Evolutionary conservation across 2,113 vertebrate genomes (phyloP), one percentile per base, ranked within the genome.

Genomic region (Solea solea): DNA sequence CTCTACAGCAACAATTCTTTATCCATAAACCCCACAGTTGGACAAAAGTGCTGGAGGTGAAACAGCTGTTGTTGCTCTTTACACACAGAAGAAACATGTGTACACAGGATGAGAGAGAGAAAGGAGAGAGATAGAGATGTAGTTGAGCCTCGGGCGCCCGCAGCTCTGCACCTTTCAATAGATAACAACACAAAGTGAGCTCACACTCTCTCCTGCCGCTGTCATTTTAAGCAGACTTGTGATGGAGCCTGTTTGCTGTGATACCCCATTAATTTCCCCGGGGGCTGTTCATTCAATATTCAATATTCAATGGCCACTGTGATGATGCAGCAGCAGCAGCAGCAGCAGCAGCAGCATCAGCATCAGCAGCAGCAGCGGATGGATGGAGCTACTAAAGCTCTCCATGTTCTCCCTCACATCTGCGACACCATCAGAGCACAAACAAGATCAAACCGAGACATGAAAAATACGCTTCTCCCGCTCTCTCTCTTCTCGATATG

Each of bases 201-300:
- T 74, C 48, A 57, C 78, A 63, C 40, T 64, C 69, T 67, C 71
- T 89, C 87, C 78, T 85, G 66, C 79, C 64, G 51, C 81, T 74
- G 86, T 86, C 84, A 83, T 92, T 90, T 81, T 64, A 80, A 84
- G 63, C 72, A 74, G 72, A 82, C 76, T 59, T 69, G 80, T 74
- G 86, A 86, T 78, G 21, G 57, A 70, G 80, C 62, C 76, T 49
- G 60, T 84, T 85, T 74, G 77, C 86, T 87, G 70, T 74, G 86
- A 85, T 86, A 76, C 76, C 66, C 64, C 67, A 83, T 89, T 92
- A 87, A 91, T 93, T 93, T 94, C 92, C 92, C 92, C 66, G 0
- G 78, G 70, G 83, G 59, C 74, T 63, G 82, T 86, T 92, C 83
- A 88, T 88, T 91, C 86, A 92, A 89, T 90, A 93, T 48, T 48